A percentile compares a stretch with the other conserved stretches of the same genome.
phyloP scores from a whole-genome alignment of 2,113 vertebrate genomes.

The Elachura formosa region DNA sequence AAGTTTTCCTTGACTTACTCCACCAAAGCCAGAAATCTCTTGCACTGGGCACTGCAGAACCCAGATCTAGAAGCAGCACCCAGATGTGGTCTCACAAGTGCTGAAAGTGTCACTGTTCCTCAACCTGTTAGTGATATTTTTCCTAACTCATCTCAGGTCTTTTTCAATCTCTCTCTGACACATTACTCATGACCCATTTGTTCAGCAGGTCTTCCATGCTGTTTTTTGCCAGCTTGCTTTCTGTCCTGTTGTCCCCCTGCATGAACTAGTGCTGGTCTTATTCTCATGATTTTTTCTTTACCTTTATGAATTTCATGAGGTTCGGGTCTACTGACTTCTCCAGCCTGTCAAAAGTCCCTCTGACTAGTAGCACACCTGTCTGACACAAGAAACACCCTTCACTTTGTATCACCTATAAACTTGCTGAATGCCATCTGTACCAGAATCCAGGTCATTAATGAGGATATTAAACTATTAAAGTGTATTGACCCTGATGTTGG shows the following conservation, averaged over 20 bases:
- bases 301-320: not conserved
- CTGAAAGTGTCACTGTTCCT: not conserved
- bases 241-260: not conserved
- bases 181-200: not conserved
- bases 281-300: not conserved
- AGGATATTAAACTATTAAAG: not conserved
- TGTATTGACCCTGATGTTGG: not conserved
- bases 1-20: not conserved
- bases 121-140: not conserved
- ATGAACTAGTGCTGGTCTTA: not conserved
- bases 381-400: not conserved
- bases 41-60: not conserved
- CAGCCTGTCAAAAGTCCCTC: not conserved
- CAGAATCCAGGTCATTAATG: not conserved
- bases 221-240: not conserved
- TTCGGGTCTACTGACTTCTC: not conserved
- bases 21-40: not conserved
- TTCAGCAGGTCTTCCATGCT: not conserved
- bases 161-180: not conserved
- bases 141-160: not conserved
- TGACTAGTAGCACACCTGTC: not conserved
- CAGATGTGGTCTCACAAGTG: not conserved
- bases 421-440: not conserved
- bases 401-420: not conserved
- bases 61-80: not conserved